Evolutionary conservation across 2,113 vertebrate species (phyloP).

Genomic region (Vulpes ferrilata): DNA sequence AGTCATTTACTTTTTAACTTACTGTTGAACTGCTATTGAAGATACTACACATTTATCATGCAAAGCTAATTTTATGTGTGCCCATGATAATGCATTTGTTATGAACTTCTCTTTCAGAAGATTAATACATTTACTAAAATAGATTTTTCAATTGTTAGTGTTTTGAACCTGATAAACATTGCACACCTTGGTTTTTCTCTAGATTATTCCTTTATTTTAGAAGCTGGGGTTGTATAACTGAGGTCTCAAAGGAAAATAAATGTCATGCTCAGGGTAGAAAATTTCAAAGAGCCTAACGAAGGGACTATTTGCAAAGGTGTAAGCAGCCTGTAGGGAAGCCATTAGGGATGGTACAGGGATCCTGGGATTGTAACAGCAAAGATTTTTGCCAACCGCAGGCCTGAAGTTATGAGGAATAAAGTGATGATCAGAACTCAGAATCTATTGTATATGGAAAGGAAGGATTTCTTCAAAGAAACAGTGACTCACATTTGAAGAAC

Average conservation of each 20-base stretch:
- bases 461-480: background rate
- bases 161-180: constrained; percentile 3
- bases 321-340: background rate
- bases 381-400: background rate
- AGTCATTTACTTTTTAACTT: background rate
- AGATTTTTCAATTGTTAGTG: background rate
- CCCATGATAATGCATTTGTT: background rate
- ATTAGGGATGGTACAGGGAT: background rate
- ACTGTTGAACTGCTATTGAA: background rate
- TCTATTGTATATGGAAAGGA: background rate
- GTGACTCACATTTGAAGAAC: background rate
- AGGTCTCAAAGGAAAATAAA: background rate
- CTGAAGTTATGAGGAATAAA: background rate
- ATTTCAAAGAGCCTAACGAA: background rate
- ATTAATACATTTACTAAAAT: background rate
- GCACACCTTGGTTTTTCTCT: background rate
- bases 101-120: background rate
- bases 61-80: background rate
- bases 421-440: background rate
- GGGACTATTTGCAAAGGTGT: background rate
- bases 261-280: background rate
- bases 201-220: constrained; percentile 9
- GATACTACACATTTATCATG: background rate
- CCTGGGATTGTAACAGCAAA: background rate
- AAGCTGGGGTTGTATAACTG: background rate